Percentiles rank a stretch among this genome's conserved stretches.
These are phyloP conservation scores for Volucella bombylans DNA, from an alignment of 2,888 invertebrate genomes.

Conservation along the genomic window DNA sequence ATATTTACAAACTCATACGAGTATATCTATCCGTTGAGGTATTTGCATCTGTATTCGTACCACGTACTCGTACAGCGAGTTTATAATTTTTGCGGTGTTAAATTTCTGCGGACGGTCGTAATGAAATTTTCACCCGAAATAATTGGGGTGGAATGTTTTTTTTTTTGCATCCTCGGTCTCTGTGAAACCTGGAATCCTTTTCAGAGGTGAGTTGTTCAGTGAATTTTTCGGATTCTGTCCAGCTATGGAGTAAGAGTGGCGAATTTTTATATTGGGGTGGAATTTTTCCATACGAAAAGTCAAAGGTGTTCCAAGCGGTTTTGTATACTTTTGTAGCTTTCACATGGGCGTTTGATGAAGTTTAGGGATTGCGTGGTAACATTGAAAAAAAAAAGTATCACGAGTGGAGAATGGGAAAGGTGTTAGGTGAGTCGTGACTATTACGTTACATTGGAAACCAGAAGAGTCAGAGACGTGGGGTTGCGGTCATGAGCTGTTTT, in stretches of 20 bases:
- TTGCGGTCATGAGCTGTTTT: too few relatives aligned
- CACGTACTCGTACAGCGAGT: conserved; percentile 6
- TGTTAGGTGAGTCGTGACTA: too few relatives aligned
- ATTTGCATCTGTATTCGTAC: background rate
- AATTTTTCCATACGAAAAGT: conserved; percentile 62
- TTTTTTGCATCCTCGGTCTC: conserved; percentile 23
- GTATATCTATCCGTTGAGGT: conserved; percentile 15
- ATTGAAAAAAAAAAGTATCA: background rate
- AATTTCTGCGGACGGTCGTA: conserved; percentile 49
- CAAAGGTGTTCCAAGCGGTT: conserved; percentile 63
- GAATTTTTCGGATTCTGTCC: conserved; percentile 4
- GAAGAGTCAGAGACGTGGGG: too few relatives aligned
- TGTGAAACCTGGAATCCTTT: conserved; percentile 62
- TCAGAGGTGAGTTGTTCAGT: conserved; percentile 49
- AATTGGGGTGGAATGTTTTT: conserved; percentile 51
- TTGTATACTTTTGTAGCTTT: conserved; percentile 50
- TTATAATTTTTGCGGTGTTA: conserved; percentile 67
- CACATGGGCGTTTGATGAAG: conserved; percentile 55
- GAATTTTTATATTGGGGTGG: conserved; percentile 6
- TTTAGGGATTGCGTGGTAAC: conserved; percentile 4
- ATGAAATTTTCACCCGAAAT: conserved; percentile 62
- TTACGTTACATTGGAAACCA: too few relatives aligned
- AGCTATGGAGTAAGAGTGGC: conserved; percentile 18
- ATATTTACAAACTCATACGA: conserved; percentile 13
- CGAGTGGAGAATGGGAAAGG: too few relatives aligned